These are phyloP conservation scores for Harmothoe impar DNA, from an alignment of 2,888 invertebrate species.

Conservation along the genomic window DNA sequence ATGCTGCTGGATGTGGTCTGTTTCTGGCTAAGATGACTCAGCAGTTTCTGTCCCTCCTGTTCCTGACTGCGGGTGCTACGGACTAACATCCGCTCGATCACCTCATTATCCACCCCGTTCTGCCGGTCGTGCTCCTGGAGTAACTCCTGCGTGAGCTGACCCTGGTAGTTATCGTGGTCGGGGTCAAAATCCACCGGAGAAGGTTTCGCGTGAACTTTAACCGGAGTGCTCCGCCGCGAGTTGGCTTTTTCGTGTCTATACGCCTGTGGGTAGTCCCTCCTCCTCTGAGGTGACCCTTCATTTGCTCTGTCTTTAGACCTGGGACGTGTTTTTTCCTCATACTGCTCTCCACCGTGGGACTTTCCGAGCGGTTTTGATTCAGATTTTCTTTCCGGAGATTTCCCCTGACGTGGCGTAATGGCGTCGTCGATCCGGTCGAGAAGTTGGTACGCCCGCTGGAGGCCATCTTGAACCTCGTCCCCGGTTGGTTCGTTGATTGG, in stretches of 20 bases:
- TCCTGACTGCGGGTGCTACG: constrained; percentile 10
- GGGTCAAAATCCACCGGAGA: constrained; percentile 50
- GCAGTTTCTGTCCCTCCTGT: neutral
- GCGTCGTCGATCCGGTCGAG: constrained; percentile 38
- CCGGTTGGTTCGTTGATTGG: neutral
- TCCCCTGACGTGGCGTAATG: neutral
- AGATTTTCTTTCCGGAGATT: neutral
- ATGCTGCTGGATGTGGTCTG: neutral
- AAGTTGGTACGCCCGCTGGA: constrained; percentile 43
- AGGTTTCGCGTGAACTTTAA: neutral
- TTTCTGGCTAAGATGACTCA: neutral
- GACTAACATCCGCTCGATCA: constrained; percentile 42
- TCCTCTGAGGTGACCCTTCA: neutral
- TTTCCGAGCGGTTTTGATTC: neutral
- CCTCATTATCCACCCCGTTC: constrained; percentile 36
- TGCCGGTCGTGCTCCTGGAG: constrained; percentile 42
- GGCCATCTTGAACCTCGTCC: neutral
- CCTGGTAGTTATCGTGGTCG: constrained; percentile 48
- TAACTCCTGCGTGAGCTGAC: constrained; percentile 35
- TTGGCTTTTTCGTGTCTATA: neutral
- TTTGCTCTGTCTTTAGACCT: neutral
- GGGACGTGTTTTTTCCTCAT: neutral
- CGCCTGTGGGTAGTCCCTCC: neutral
- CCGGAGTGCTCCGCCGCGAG: neutral
- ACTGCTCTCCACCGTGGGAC: neutral